Conservation (phyloP, 2,888 invertebrate genomes). For the Catocala nupta region DNA sequence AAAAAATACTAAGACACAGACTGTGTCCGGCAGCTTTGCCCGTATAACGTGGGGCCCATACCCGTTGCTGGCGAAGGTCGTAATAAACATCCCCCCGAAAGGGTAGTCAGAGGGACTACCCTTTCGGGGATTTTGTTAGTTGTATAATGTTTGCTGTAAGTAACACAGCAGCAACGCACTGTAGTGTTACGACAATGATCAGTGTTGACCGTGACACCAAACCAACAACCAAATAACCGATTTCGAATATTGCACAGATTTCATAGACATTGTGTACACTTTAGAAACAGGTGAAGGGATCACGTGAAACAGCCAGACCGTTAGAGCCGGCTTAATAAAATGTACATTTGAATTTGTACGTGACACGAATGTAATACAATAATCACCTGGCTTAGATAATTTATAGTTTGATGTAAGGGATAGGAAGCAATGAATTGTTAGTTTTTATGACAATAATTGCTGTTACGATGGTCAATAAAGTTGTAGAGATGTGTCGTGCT, state of each 20-base stretch:
- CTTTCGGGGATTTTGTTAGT: no score
- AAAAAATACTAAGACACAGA: no score
- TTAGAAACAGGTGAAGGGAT: constrained; percentile 41
- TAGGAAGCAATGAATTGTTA: neutral
- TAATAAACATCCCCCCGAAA: no score
- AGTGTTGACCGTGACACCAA: constrained; percentile 62
- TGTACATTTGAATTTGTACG: neutral
- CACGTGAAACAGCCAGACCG: constrained; percentile 20
- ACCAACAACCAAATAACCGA: constrained; percentile 56
- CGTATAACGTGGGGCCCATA: no score
- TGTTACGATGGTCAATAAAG: constrained; percentile 18
- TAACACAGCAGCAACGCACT: constrained; percentile 53
- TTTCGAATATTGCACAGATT: constrained; percentile 66
- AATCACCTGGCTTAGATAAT: neutral
- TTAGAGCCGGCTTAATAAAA: neutral
- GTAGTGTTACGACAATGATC: constrained; percentile 61
- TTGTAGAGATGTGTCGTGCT: constrained; percentile 25
- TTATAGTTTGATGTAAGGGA: no score
- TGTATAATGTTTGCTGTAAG: neutral
- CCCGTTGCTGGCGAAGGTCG: no score
- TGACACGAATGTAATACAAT: constrained; percentile 8
- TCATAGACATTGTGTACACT: constrained; percentile 48
- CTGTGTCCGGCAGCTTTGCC: no score
- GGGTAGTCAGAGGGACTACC: no score
- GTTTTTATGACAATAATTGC: constrained; percentile 13